These are phyloP conservation scores for Encarsia formosa DNA, from an alignment of 2,888 invertebrate species.

Conservation along the genomic window DNA sequence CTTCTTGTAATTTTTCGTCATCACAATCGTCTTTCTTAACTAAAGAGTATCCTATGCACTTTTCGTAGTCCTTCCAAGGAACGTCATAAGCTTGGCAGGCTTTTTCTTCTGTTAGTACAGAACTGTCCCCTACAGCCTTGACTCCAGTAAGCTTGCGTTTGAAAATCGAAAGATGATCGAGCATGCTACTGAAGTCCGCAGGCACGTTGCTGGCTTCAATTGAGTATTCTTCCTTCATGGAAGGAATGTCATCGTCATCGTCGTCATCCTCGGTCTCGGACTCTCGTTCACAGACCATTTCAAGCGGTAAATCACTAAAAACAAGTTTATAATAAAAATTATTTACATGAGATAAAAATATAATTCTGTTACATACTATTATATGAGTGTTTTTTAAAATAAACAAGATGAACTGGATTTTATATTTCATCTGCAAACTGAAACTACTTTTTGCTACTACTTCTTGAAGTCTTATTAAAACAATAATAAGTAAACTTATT, in stretches of 20 bases:
- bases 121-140: constrained; percentile 31
- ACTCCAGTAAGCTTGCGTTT: constrained; percentile 32
- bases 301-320: constrained; percentile 21
- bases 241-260: constrained; percentile 16
- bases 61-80: constrained; percentile 40
- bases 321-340: too few species aligned
- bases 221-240: neutral
- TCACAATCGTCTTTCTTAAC: constrained; percentile 34
- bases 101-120: constrained; percentile 29
- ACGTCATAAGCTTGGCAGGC: constrained; percentile 38
- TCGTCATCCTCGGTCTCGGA: constrained; percentile 32
- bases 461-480: too few species aligned
- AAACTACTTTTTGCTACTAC: too few species aligned
- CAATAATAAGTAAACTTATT: neutral
- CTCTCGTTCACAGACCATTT: constrained; percentile 43
- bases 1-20: constrained; percentile 25
- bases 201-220: neutral
- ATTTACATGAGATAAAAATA: too few species aligned
- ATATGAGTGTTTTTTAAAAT: too few species aligned
- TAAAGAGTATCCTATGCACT: constrained; percentile 40
- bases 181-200: constrained; percentile 16
- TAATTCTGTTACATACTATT: too few species aligned
- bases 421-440: too few species aligned
- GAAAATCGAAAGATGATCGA: constrained; percentile 33
- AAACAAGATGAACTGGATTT: too few species aligned